These are phyloP conservation scores for Myotis planiceps DNA, from an alignment of 2,797 vertebrate species.

Conservation along the genomic window DNA sequence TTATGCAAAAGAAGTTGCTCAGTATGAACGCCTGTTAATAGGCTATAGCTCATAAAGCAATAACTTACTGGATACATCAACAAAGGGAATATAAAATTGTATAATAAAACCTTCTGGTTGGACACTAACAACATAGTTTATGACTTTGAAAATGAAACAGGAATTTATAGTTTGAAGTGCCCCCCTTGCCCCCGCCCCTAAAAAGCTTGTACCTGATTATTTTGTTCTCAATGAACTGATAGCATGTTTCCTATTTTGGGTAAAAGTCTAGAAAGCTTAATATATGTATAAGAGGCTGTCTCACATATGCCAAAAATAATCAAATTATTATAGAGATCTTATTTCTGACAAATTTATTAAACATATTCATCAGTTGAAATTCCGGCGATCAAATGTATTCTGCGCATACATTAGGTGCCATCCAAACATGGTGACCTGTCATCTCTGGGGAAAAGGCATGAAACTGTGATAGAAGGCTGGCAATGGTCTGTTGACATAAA, in stretches of 20 bases:
- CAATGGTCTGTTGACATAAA: not conserved
- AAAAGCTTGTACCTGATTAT: conserved; percentile 7
- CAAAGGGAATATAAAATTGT: not conserved
- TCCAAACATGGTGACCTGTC: not conserved
- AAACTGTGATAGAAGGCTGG: not conserved
- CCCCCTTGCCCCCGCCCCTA: not conserved
- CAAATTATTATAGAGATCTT: not conserved
- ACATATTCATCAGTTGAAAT: not conserved
- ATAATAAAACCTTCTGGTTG: conserved; percentile 38
- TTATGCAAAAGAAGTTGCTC: conserved; percentile 57
- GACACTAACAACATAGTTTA: conserved; percentile 45
- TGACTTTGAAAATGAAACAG: conserved; percentile 57
- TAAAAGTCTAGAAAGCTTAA: conserved; percentile 14
- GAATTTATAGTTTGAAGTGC: conserved; percentile 58
- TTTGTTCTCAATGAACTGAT: conserved; percentile 29
- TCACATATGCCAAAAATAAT: not conserved
- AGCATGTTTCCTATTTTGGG: not conserved
- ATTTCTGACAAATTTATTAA: not conserved
- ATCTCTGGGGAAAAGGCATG: not conserved
- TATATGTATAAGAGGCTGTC: not conserved
- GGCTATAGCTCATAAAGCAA: conserved; percentile 45
- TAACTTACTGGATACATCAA: conserved; percentile 35
- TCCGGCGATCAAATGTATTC: not conserved
- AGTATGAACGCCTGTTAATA: conserved; percentile 34
- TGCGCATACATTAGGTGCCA: not conserved